Conservation (phyloP, 2,113 vertebrate species). For the Hirundichthys speculiger region DNA sequence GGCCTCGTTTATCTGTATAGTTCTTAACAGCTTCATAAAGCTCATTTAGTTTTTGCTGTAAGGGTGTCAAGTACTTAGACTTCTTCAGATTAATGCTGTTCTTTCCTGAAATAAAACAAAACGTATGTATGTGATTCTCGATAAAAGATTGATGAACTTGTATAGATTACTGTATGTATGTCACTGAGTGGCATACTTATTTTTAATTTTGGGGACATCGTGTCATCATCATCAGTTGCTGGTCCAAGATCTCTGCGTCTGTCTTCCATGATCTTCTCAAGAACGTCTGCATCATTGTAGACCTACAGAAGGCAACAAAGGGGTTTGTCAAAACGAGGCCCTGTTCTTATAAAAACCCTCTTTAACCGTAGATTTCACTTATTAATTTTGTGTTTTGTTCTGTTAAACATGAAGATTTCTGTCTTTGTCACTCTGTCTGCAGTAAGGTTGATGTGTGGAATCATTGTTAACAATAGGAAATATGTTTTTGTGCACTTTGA, state of each 20-base stretch:
- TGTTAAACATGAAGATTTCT: neutral
- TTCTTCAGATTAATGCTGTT: constrained; percentile 95
- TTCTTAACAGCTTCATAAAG: constrained; percentile 98
- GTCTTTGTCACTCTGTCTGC: no score
- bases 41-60: constrained; percentile 97
- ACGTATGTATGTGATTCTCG: neutral
- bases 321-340: neutral
- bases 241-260: constrained; percentile 94
- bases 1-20: constrained; percentile 96
- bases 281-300: constrained; percentile 94
- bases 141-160: neutral
- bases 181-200: constrained; percentile 85
- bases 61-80: constrained; percentile 95
- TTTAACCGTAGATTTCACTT: neutral
- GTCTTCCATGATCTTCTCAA: constrained; percentile 96
- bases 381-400: neutral
- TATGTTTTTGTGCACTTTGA: neutral
- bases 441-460: no score
- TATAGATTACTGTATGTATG: constrained; percentile 1
- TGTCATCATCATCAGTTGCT: constrained; percentile 92
- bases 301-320: constrained; percentile 80
- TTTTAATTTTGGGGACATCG: constrained; percentile 95
- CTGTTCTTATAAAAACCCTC: neutral
- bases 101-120: constrained; percentile 85
- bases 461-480: constrained; percentile 1